Evolutionary conservation across 2,113 vertebrate species (phyloP).

Genomic region (Peromyscus maniculatus): DNA sequence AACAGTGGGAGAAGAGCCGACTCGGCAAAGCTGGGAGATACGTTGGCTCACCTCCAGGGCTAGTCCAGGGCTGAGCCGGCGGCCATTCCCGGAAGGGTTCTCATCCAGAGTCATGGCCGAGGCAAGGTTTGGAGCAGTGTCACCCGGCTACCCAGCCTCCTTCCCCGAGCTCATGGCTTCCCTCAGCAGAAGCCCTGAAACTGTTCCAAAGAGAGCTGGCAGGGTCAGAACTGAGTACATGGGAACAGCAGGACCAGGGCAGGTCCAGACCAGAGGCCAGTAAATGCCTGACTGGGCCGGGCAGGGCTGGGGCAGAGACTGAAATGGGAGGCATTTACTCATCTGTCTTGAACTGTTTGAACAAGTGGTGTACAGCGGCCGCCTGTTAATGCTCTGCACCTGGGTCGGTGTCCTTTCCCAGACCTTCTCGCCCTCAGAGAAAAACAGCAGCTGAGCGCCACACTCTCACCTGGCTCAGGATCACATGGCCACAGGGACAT

Average conservation of each 20-base stretch:
- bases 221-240: background rate
- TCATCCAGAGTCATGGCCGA: background rate
- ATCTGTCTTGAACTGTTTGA: background rate
- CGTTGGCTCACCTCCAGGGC: too few relatives aligned
- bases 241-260: background rate
- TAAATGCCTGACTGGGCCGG: background rate
- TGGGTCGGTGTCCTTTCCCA: background rate
- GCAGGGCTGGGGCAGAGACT: rapidly evolving
- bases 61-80: background rate
- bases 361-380: background rate
- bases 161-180: background rate
- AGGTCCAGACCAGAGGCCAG: background rate
- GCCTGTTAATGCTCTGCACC: background rate
- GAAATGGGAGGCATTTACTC: background rate
- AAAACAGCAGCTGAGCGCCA: background rate
- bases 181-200: background rate
- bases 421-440: background rate
- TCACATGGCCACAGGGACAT: background rate
- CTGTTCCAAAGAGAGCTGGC: background rate
- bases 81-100: background rate
- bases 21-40: background rate
- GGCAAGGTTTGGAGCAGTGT: background rate
- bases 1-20: background rate
- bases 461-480: background rate
- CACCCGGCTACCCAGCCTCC: background rate